Conservation (phyloP, 1,140 invertebrate species). For the Zaprionus gabonicus region DNA sequence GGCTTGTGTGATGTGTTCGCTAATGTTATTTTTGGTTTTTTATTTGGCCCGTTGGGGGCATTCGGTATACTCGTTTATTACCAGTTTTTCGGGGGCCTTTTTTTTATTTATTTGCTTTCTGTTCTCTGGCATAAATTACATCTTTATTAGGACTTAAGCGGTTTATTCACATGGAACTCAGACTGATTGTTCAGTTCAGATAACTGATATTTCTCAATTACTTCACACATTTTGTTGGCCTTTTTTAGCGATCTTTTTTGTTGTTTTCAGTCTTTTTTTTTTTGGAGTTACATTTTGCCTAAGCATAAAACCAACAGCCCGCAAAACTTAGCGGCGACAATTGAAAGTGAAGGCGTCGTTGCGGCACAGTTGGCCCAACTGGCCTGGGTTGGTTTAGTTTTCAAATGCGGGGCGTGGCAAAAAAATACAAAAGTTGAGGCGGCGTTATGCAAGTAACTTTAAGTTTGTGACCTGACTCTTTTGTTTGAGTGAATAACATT, state of each 20-base stretch:
- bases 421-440: not conserved
- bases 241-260: not conserved
- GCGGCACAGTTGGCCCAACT: slow-evolving; percentile 20
- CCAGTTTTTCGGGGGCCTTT: slow-evolving; percentile 8
- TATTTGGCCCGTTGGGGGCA: slow-evolving; percentile 8
- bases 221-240: slow-evolving; percentile 38
- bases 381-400: not conserved
- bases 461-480: slow-evolving; percentile 72
- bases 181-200: not conserved
- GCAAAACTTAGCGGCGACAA: slow-evolving; percentile 22
- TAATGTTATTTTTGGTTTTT: not conserved
- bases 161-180: not conserved
- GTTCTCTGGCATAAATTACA: slow-evolving; percentile 4
- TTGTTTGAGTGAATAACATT: slow-evolving; percentile 45
- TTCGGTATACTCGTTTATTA: slow-evolving; percentile 30
- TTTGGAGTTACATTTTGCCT: not conserved
- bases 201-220: slow-evolving; percentile 25
- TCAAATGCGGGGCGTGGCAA: slow-evolving; percentile 12
- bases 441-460: slow-evolving; percentile 22
- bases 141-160: slow-evolving; percentile 8
- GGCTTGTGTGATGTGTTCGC: slow-evolving; percentile 29
- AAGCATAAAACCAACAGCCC: slow-evolving; percentile 14
- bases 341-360: slow-evolving; percentile 44
- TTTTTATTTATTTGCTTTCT: slow-evolving; percentile 2
- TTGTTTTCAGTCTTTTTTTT: not conserved